Evolutionary conservation across 2,113 vertebrate genomes (phyloP), one percentile per base, ranked within the genome.

Genomic region (Nibea coibor): DNA sequence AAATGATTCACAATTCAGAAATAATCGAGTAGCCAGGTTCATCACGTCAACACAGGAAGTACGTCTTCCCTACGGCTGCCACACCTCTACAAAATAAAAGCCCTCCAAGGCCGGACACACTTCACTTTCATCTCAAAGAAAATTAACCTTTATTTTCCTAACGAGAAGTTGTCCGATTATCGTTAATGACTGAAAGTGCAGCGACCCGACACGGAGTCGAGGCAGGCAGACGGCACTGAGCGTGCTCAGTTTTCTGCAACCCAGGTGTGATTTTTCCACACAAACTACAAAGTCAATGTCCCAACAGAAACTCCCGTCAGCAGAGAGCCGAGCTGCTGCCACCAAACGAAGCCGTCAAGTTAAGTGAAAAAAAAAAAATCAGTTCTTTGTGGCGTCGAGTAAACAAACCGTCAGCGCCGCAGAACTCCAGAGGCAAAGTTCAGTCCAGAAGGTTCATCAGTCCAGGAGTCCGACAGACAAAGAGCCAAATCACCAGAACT

Each of bases 401-500:
- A 76, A 84, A 84, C 78, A 61, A 67, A 66, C 80, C 16, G n/a
- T 73, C 71, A 57, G 81, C 10, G 42, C 68, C 58, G 42, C 48
- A 19, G 28, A 43, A 42, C 50, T 35, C 54, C 24, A 26, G 75
- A 59, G 76, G 35, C 80, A 77, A 72, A 87, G 67, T 75, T 64
- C 77, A 78, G 87, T 88, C 85, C 85, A n/a, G 45, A 72, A 15
- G 35, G 35, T 35, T 47, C 20, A 42, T 78, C 20, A 17, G 62
- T 88, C 79, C 85, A 71, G 71, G 57, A 71, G 79, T 79, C 80
- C 85, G 3, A 66, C 51, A 80, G 50, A 81, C 56, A 73, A 48
- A 58, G 73, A 78, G 74, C 73, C 3, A 94, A 95, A 93, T 90
- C 91, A 95, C 92, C 95, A 95, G 93, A 94, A 95, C 88, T 92